These are phyloP conservation scores for Pogonomyrmex californicus DNA, from an alignment of 1,140 invertebrate species.

Conservation along the genomic window DNA sequence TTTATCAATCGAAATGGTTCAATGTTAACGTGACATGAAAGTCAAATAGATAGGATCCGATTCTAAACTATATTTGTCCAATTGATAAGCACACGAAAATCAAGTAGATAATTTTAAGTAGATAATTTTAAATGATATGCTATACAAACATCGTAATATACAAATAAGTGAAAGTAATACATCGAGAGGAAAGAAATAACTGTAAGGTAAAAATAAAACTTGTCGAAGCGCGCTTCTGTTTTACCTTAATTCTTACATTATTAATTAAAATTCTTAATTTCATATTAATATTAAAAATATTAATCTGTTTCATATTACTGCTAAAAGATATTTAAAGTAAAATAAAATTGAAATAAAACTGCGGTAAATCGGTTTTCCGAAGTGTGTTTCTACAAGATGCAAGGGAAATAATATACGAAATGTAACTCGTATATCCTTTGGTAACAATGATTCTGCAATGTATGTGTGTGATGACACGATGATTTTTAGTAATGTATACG, in stretches of 20 bases:
- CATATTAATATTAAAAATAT: not conserved
- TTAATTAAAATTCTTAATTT: not conserved
- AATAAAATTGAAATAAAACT: not conserved
- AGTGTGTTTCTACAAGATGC: not conserved
- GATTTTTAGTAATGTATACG: conserved; percentile 42
- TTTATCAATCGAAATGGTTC: conserved; percentile 42
- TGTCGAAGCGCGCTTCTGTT: not conserved
- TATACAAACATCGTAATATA: not conserved
- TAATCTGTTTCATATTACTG: not conserved
- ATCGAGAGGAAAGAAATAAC: not conserved
- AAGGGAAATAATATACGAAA: not conserved
- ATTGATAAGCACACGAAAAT: conserved; percentile 3
- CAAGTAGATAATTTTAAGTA: not conserved
- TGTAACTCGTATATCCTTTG: not conserved
- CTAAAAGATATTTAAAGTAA: not conserved
- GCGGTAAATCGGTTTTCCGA: not conserved
- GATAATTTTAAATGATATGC: not conserved
- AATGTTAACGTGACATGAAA: conserved; percentile 55
- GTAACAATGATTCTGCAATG: not conserved
- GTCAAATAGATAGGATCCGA: conserved; percentile 37
- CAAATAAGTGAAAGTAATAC: not conserved
- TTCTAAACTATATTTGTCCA: conserved; percentile 24
- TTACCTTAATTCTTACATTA: not conserved
- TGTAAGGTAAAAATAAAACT: not conserved
- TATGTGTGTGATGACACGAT: not conserved